Base-by-base conservation (phyloP, 2,113 vertebrate species). In the Scytalopus superciliaris region DNA sequence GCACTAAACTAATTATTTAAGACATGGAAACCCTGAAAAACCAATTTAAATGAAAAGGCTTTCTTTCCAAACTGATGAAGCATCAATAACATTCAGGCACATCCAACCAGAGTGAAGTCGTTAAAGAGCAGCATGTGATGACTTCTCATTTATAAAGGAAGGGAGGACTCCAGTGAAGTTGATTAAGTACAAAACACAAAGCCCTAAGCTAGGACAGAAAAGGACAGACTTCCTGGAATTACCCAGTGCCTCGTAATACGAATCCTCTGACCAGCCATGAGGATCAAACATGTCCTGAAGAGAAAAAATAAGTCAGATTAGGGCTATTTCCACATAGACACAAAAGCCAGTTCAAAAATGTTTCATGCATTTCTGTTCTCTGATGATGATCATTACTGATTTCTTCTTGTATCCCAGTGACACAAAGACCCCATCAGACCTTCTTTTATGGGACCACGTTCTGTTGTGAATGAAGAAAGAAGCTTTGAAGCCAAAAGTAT, bases 231-330 rank as follows among this genome's bases (percentile, higher is more conserved):
- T 93, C 87, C 74, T 90, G 85, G 53, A 93, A 93, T 93, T 97
- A 99, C 99, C 99, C 70, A 99, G 96, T 24, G 98, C 97, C 91
- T 99, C 99, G 10, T 99, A 99, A 95, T 99, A 99, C 0, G 99
- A 99, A 91, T 99, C 99, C 68, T 99, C 99, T 82, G 99, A 98
- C 99, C 99, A 99, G 87, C 99, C 99, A 44, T 99, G 99, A 66
- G 99, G 99, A 95, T 99, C 99, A 93, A 99, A 99, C 99, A 99
- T 99, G 35, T 99, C 99, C 99, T 98, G 87, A 57, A 91, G 91
- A 53, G 47, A 62, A 77, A 90, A 50, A 82, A 19, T 21, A 49
- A 47, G 35, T 14, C 37, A 59, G 6, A 75, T 83, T 72, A 89
- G 69, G 39, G 14, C 33, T 92, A 52, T 67, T 81, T 45, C 28